Conservation (phyloP, 2,113 vertebrate genomes). For the Odontophorus gujanensis region DNA sequence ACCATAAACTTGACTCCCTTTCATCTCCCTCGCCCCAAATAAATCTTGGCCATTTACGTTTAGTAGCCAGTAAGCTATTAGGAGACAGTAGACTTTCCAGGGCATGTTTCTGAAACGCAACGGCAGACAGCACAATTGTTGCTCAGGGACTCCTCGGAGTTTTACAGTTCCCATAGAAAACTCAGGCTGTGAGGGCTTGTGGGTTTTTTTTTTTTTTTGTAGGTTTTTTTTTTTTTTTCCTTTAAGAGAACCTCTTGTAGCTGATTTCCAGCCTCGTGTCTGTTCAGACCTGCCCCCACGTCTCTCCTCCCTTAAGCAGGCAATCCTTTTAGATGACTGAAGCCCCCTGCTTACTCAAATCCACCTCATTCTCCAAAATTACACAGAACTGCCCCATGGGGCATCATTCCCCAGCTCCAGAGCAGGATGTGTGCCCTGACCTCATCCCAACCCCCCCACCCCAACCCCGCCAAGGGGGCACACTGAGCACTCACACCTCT, state of each 20-base stretch:
- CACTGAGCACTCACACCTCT: neutral
- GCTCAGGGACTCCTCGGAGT: slow-evolving; percentile 18
- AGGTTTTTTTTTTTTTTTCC: neutral
- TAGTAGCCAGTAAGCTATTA: slow-evolving; percentile 24
- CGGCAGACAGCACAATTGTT: slow-evolving; percentile 19
- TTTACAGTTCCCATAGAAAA: slow-evolving; percentile 44
- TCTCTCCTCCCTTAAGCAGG: neutral
- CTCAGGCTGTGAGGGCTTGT: neutral
- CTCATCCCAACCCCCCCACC: neutral
- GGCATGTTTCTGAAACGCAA: neutral
- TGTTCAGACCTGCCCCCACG: neutral
- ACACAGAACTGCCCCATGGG: neutral
- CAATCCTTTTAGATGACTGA: neutral
- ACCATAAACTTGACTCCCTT: slow-evolving; percentile 1
- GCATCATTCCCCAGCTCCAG: neutral
- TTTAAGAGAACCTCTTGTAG: neutral
- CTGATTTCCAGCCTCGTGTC: neutral
- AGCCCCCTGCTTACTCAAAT: neutral
- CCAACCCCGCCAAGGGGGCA: too few relatives aligned
- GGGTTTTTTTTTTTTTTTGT: neutral
- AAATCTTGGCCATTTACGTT: neutral
- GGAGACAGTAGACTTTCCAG: slow-evolving; percentile 27
- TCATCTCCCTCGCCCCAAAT: slow-evolving; percentile 34
- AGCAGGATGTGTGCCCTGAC: neutral
- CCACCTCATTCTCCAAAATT: neutral